phyloP scores from a whole-genome alignment of 2,888 invertebrate genomes.

The Scaptomyza caliginosa region DNA sequence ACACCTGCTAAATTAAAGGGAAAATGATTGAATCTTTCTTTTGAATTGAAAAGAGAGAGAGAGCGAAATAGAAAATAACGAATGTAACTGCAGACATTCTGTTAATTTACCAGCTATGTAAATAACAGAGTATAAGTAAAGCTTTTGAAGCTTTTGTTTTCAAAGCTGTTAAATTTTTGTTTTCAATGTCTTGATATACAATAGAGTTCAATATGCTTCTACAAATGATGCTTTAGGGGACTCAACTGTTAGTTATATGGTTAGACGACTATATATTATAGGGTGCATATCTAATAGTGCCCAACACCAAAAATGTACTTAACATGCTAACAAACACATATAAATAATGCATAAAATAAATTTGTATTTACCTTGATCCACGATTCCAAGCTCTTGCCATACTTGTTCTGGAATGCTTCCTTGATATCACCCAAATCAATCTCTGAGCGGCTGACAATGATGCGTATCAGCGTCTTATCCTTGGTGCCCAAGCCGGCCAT shows the following conservation, averaged over 20 bases:
- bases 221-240: background rate
- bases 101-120: conserved; percentile 2
- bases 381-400: conserved; percentile 91
- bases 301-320: conserved; percentile 37
- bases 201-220: background rate
- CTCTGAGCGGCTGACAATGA: conserved; percentile 95
- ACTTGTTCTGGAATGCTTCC: conserved; percentile 93
- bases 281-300: conserved; percentile 24
- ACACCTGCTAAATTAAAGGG: conserved; percentile 7
- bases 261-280: background rate
- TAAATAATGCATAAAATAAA: background rate
- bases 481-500: conserved; percentile 96
- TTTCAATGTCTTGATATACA: background rate
- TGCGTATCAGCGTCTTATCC: conserved; percentile 95
- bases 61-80: background rate
- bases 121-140: conserved; percentile 5
- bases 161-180: conserved; percentile 16
- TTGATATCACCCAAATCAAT: conserved; percentile 97
- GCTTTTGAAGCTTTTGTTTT: conserved; percentile 29
- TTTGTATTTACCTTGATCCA: conserved; percentile 90
- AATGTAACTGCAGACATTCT: conserved; percentile 18
- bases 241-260: too few relatives aligned
- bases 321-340: conserved; percentile 18
- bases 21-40: background rate
- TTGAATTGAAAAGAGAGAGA: background rate